Percentiles rank a stretch among this genome's conserved stretches.
phyloP scores from a whole-genome alignment of 2,113 vertebrate species.

The Taxidea taxus region DNA sequence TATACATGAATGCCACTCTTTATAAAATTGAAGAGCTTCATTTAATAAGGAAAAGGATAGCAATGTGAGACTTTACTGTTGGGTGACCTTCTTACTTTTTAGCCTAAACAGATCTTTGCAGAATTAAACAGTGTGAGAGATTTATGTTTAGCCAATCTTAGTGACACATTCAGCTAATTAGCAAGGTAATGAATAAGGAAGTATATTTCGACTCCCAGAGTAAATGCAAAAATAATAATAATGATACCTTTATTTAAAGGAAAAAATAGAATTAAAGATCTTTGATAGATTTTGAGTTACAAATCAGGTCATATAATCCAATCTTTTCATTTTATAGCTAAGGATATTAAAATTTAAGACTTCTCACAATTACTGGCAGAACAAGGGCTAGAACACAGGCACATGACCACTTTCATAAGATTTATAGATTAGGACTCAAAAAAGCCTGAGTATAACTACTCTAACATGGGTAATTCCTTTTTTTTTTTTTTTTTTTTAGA shows the following conservation, averaged over 20 bases:
- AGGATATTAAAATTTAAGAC: background rate
- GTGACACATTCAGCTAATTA: background rate
- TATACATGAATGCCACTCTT: background rate
- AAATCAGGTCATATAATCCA: background rate
- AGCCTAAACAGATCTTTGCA: background rate
- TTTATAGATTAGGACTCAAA: background rate
- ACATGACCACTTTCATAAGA: background rate
- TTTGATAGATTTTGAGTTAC: background rate
- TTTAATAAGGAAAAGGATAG: background rate
- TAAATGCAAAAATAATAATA: background rate
- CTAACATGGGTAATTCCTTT: background rate
- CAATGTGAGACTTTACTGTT: background rate
- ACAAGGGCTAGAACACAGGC: background rate
- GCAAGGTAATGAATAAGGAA: background rate
- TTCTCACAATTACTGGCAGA: background rate
- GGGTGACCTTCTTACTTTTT: background rate
- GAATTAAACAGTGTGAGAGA: background rate
- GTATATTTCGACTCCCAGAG: background rate
- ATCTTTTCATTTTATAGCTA: background rate
- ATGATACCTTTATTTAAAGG: background rate
- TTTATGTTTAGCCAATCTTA: background rate
- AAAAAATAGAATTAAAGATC: background rate
- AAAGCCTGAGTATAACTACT: background rate
- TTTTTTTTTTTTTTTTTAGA: background rate
- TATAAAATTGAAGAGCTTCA: background rate